These are phyloP conservation scores for Lepidochrysops patricia DNA, from an alignment of 2,888 invertebrate species.

Conservation along the genomic window DNA sequence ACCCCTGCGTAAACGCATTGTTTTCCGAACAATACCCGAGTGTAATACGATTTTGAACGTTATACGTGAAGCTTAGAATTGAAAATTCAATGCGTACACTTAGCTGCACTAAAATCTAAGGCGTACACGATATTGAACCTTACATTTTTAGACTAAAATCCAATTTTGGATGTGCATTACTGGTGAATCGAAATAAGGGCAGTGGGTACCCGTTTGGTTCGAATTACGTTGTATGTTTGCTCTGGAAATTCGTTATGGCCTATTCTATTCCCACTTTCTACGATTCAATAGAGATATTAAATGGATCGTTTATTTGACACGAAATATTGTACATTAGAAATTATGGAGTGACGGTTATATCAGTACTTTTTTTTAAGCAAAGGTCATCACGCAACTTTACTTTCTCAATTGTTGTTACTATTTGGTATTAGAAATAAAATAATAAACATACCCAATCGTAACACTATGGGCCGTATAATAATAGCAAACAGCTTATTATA, in stretches of 20 bases:
- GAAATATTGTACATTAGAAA: slow-evolving; percentile 18
- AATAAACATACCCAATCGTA: too few species aligned
- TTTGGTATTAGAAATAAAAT: too few species aligned
- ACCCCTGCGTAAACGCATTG: slow-evolving; percentile 53
- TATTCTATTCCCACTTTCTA: slow-evolving; percentile 43
- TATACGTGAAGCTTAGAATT: slow-evolving; percentile 17
- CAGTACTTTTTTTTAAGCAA: too few species aligned
- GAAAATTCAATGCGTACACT: not conserved
- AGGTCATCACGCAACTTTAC: too few species aligned
- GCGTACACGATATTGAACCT: slow-evolving; percentile 23
- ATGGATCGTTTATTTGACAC: slow-evolving; percentile 12
- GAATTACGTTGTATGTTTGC: slow-evolving; percentile 68
- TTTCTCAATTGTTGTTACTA: too few species aligned
- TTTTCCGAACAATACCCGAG: slow-evolving; percentile 26
- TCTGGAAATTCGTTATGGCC: slow-evolving; percentile 70
- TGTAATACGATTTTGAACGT: not conserved
- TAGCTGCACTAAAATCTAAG: not conserved
- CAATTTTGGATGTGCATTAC: not conserved
- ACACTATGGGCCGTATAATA: too few species aligned
- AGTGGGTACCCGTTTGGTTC: slow-evolving; percentile 60
- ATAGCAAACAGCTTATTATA: too few species aligned
- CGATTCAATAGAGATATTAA: slow-evolving; percentile 23
- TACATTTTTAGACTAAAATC: slow-evolving; percentile 16
- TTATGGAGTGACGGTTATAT: not conserved
- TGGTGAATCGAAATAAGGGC: slow-evolving; percentile 26